These are phyloP conservation scores for Oreochromis grahami DNA, from an alignment of 2,797 vertebrate genomes.

Conservation along the genomic window DNA sequence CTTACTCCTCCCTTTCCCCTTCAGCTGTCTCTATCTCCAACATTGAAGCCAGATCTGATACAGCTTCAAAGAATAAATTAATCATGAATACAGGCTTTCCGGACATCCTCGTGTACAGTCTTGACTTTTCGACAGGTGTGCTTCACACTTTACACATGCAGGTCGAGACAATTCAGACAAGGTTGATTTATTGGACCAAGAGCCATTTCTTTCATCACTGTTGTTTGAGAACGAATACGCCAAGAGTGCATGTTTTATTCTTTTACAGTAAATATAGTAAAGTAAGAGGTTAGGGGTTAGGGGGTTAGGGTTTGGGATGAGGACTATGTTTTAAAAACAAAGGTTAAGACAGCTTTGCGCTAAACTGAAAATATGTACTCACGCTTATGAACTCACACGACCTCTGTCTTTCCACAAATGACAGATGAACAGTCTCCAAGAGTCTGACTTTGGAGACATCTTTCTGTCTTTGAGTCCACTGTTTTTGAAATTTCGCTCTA, in stretches of 20 bases:
- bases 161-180: not conserved
- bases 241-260: not conserved
- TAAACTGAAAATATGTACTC: not conserved
- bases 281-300: not conserved
- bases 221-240: not conserved
- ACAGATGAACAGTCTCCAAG: not conserved
- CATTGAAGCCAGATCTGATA: slow-evolving; percentile 27
- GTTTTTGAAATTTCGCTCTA: not conserved
- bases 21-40: slow-evolving; percentile 1
- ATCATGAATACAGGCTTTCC: not conserved
- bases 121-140: slow-evolving; percentile 9
- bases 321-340: not conserved
- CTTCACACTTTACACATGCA: not conserved
- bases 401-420: not conserved
- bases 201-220: not conserved
- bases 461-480: not conserved
- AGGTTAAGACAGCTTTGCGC: not conserved
- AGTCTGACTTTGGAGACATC: not conserved
- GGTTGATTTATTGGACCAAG: not conserved
- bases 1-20: not conserved
- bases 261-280: not conserved
- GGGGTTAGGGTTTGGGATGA: not conserved
- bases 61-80: slow-evolving; percentile 20
- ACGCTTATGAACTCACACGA: not conserved
- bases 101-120: not conserved